A percentile compares a stretch with the other conserved stretches of the same genome.
phyloP scores from a whole-genome alignment of 2,888 invertebrate species.

The Cosmia trapezina region DNA sequence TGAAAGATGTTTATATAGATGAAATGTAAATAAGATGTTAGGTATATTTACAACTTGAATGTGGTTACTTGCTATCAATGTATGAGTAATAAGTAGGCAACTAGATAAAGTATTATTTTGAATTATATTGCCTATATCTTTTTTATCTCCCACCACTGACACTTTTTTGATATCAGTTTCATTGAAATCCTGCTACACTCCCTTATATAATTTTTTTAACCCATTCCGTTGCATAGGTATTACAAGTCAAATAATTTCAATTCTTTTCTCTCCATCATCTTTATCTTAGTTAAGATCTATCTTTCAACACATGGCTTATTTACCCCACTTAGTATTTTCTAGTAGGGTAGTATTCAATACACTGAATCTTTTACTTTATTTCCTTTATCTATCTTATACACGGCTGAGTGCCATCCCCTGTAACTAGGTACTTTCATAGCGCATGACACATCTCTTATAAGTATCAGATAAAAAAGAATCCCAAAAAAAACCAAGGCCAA shows the following conservation, averaged over 20 bases:
- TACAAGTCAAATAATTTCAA: not conserved
- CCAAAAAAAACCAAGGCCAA: not conserved
- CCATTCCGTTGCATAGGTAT: not conserved
- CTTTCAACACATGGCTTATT: not conserved
- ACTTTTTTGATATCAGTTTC: slow-evolving; percentile 4
- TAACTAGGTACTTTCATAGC: not conserved
- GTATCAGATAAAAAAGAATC: not conserved
- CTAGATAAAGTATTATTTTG: slow-evolving; percentile 29
- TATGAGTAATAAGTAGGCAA: slow-evolving; percentile 46
- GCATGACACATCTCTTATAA: not conserved
- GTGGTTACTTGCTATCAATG: slow-evolving; percentile 33
- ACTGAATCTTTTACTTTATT: not conserved
- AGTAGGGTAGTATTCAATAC: not conserved
- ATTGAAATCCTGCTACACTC: not conserved
- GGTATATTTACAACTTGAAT: slow-evolving; percentile 47
- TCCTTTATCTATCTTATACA: not conserved
- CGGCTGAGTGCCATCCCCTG: not conserved
- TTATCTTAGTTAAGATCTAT: not conserved
- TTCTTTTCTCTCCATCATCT: not conserved
- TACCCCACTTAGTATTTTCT: not conserved
- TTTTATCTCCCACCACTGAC: slow-evolving; percentile 9
- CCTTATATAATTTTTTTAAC: not conserved
- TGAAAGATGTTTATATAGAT: slow-evolving; percentile 66
- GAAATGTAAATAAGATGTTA: slow-evolving; percentile 65
- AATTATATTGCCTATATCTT: slow-evolving; percentile 1